Base-by-base conservation (phyloP, 2,888 invertebrate genomes). In the Nymphalis polychloros region DNA sequence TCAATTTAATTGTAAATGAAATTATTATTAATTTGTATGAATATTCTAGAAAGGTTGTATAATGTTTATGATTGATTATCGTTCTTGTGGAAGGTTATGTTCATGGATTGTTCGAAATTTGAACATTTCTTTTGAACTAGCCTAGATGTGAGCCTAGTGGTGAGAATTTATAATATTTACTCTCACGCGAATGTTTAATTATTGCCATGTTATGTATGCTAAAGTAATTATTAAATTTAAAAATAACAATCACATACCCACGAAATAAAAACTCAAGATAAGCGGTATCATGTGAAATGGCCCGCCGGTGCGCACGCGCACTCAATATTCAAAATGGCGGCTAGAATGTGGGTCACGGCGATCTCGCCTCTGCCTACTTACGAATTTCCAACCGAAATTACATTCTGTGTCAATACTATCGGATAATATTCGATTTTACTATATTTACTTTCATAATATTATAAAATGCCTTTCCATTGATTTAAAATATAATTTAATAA, bases 261-360 rank as follows among this genome's bases (percentile, higher is more conserved):
- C 23, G 52, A 63, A 69, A 57, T 59, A 66, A 64, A 48, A 66
- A 64, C 62, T 67, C 48, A 47, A 68, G 73, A 73, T 73, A 75
- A 74, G 76, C 77, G 71, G 67, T 78, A 81, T 77, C 78, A 81
- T 81, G 83, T 82, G 85, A 85, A 86, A 87, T 85, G 84, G 81
- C 80, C 81, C 83, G 82, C 84, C 79, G 81, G 80, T 84, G 86
- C 82, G 78, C 79, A 82, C 83, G 85, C 86, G 75, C 85, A 57
- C 35, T 57, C 57, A 83, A 74, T 75, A 76, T 77, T 70, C 77
- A 79, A 87, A 82, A 87, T 86, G 87, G 86, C 87, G 78, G 84
- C 76, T 79, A 52, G 73, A 76, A 86, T 81, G 83, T 87, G 75
- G 87, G 87, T 87, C 87, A 87, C 82, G 86, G 87, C 81, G 82